Conservation (phyloP, 1,140 invertebrate genomes). For the Trialeurodes vaporariorum region DNA sequence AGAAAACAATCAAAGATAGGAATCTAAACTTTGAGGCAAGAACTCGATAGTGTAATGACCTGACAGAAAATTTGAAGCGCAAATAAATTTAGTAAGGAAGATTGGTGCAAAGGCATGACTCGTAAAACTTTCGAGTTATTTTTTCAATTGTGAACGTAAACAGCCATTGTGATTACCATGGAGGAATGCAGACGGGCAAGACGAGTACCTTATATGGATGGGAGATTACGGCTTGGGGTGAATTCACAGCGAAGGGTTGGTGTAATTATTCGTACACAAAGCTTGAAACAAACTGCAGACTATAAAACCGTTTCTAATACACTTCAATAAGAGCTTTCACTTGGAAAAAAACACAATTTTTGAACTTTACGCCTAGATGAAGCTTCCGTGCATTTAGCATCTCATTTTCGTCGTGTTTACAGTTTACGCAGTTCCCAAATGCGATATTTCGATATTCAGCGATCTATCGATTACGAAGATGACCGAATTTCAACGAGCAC, state of each 20-base stretch:
- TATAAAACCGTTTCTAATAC: neutral
- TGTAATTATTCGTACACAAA: neutral
- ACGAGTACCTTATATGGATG: neutral
- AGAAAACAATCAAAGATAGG: neutral
- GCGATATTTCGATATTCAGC: neutral
- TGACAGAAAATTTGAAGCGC: neutral
- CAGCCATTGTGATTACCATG: neutral
- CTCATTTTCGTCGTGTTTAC: neutral
- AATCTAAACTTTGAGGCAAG: neutral
- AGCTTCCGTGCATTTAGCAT: neutral
- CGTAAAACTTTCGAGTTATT: too few relatives aligned
- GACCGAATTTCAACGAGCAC: neutral
- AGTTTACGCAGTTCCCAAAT: neutral
- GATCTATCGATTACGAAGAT: neutral
- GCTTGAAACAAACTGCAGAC: neutral
- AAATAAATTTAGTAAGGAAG: neutral
- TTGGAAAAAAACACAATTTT: neutral
- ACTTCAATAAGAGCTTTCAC: too few relatives aligned
- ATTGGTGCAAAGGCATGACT: neutral
- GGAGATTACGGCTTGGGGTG: neutral
- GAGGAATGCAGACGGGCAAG: neutral
- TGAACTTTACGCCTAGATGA: neutral
- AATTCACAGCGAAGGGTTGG: neutral
- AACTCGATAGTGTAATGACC: neutral
- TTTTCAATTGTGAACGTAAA: too few relatives aligned